Percentiles rank a stretch among this genome's conserved stretches.
Evolutionary conservation across 37 sponge, comb jelly and placozoan genomes (phyloP).

Genomic region (Cladorhizidae sp.): DNA sequence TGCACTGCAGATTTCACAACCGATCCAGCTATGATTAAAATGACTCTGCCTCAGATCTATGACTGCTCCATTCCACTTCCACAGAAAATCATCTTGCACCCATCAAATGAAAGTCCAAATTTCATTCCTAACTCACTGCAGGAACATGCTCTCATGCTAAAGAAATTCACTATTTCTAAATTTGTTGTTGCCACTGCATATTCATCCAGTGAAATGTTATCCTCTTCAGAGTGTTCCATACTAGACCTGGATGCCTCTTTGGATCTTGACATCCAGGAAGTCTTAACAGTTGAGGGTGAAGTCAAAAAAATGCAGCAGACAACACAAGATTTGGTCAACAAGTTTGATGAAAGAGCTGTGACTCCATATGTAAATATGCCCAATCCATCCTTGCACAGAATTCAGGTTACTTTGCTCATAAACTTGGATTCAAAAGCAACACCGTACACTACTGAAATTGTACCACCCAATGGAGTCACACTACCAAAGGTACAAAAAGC

Average conservation of each 20-base stretch:
- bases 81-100: slow-evolving; percentile 1
- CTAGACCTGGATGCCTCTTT: not conserved
- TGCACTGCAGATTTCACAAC: slow-evolving; percentile 50
- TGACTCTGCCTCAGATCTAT: slow-evolving; percentile 45
- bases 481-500: not conserved
- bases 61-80: slow-evolving; percentile 12
- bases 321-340: not conserved
- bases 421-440: not conserved
- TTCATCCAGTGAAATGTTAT: not conserved
- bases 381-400: not conserved
- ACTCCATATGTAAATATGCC: slow-evolving; percentile 1
- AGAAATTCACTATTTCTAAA: not conserved
- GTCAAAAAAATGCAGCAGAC: not conserved
- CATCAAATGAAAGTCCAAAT: not conserved
- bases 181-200: slow-evolving; percentile 9
- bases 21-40: slow-evolving; percentile 20
- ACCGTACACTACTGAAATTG: not conserved
- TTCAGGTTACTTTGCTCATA: not conserved
- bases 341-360: not conserved
- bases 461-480: not conserved
- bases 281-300: not conserved
- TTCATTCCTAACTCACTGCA: not conserved
- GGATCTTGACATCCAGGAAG: slow-evolving; percentile 1
- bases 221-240: not conserved
- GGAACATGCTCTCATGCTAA: not conserved